These are phyloP conservation scores for Tetragnatha montana DNA, from an alignment of 2,888 invertebrate species.

Conservation along the genomic window DNA sequence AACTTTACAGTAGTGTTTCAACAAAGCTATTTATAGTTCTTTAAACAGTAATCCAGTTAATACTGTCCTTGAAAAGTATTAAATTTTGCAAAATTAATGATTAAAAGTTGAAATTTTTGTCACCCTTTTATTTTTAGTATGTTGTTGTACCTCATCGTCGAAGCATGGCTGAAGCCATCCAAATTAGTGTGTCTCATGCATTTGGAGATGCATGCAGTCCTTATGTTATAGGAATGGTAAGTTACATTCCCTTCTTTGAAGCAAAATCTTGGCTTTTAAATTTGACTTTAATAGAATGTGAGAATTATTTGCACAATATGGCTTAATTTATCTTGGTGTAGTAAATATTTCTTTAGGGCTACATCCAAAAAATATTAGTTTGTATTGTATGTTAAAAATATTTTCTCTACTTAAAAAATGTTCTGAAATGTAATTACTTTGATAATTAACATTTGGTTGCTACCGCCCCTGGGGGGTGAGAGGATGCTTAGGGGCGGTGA, in stretches of 20 bases:
- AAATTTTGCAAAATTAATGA: neutral
- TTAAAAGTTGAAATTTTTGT: neutral
- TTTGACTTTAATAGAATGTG: neutral
- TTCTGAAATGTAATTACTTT: no score
- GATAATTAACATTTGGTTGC: no score
- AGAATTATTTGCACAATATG: neutral
- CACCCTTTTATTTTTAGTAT: slow-evolving; percentile 82
- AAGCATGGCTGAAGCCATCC: slow-evolving; percentile 97
- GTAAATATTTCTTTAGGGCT: neutral
- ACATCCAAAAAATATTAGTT: neutral
- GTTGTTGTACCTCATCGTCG: slow-evolving; percentile 95
- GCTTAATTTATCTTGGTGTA: no score
- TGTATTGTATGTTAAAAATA: no score
- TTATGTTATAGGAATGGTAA: slow-evolving; percentile 95
- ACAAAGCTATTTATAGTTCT: no score
- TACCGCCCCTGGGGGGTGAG: no score
- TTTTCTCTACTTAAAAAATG: no score
- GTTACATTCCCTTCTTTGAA: slow-evolving; percentile 26
- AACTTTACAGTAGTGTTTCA: no score
- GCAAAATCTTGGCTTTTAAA: no score
- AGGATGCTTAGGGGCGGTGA: no score
- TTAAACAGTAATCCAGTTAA: neutral
- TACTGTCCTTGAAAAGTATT: neutral
- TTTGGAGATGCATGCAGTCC: slow-evolving; percentile 99
- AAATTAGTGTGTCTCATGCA: slow-evolving; percentile 96